These are phyloP conservation scores for Apomyelois bistriatella DNA, from an alignment of 2,888 invertebrate genomes.

Conservation along the genomic window DNA sequence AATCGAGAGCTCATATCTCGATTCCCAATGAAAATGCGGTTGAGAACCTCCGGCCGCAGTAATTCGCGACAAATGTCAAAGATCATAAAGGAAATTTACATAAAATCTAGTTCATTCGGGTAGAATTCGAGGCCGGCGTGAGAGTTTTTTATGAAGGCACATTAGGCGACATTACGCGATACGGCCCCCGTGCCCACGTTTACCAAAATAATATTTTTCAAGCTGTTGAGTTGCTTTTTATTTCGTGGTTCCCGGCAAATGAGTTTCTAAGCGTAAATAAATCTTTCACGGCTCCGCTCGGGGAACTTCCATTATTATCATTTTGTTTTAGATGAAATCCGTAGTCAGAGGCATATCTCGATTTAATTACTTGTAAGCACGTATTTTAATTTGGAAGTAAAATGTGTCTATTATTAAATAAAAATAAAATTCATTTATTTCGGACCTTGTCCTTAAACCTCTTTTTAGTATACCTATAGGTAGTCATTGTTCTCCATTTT, in stretches of 20 bases:
- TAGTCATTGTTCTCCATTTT: too few relatives aligned
- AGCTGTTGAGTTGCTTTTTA: constrained; percentile 68
- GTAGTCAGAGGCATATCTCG: not conserved
- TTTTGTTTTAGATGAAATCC: constrained; percentile 25
- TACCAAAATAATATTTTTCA: constrained; percentile 67
- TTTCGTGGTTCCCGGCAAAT: constrained; percentile 58
- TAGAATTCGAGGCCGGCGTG: constrained; percentile 47
- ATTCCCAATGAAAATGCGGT: constrained; percentile 41
- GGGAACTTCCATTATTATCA: constrained; percentile 45
- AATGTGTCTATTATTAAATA: too few relatives aligned
- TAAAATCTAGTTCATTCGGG: constrained; percentile 57
- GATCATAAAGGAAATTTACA: constrained; percentile 62
- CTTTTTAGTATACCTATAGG: too few relatives aligned
- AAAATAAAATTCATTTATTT: not conserved
- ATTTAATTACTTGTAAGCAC: not conserved
- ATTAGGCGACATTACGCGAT: constrained; percentile 60
- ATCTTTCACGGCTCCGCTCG: constrained; percentile 47
- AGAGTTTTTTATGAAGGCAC: constrained; percentile 55
- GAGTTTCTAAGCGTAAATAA: constrained; percentile 72
- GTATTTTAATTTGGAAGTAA: too few relatives aligned
- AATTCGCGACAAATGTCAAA: constrained; percentile 54
- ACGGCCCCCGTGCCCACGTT: constrained; percentile 37
- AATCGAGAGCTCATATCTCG: constrained; percentile 16
- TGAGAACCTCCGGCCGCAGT: constrained; percentile 36
- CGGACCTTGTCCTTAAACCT: too few relatives aligned